A percentile compares a stretch with the other conserved stretches of the same genome.
phyloP scores from a whole-genome alignment of 2,888 invertebrate genomes.

The Agrilus cyanescens region DNA sequence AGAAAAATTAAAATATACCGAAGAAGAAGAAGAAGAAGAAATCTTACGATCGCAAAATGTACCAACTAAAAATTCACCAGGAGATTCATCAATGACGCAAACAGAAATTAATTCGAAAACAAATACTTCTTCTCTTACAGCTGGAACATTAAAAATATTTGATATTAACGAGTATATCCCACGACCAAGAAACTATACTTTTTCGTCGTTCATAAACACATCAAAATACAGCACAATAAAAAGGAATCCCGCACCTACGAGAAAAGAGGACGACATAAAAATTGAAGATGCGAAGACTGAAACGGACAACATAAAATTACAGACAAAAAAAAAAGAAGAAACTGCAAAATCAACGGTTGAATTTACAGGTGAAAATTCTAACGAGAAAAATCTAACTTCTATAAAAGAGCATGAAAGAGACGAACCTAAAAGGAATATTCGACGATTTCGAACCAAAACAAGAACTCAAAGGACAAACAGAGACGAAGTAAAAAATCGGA shows the following conservation, averaged over 20 bases:
- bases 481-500: too few relatives aligned
- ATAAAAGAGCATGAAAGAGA: not conserved
- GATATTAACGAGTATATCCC: constrained; percentile 31
- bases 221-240: constrained; percentile 34
- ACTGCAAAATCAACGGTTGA: not conserved
- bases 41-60: constrained; percentile 6
- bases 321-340: not conserved
- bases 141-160: constrained; percentile 24
- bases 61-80: constrained; percentile 26
- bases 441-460: constrained; percentile 1
- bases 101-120: not conserved
- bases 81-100: constrained; percentile 12
- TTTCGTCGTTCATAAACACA: constrained; percentile 29
- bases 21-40: constrained; percentile 11
- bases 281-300: constrained; percentile 2
- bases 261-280: constrained; percentile 6
- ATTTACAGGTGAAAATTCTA: too few relatives aligned
- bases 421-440: constrained; percentile 5
- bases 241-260: constrained; percentile 15
- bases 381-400: not conserved
- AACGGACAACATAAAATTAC: not conserved
- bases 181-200: constrained; percentile 26
- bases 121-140: constrained; percentile 5
- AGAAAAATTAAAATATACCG: constrained; percentile 7
- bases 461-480: too few relatives aligned